phyloP scores from a whole-genome alignment of 2,797 vertebrate species.

The Rhodeus uyekii region DNA sequence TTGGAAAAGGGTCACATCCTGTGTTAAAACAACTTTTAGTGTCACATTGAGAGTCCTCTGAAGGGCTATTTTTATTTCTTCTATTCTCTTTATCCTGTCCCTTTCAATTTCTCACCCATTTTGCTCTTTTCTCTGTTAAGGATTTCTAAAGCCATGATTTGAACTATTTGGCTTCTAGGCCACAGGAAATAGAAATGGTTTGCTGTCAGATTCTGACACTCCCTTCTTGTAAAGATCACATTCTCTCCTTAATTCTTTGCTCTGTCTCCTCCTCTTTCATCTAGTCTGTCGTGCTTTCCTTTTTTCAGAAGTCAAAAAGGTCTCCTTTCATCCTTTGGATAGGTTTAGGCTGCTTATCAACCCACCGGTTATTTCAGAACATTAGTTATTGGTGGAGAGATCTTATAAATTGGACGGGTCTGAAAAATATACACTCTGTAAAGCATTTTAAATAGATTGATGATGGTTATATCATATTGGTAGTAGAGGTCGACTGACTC shows the following conservation, averaged over 20 bases:
- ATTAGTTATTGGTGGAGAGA: background rate
- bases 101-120: slow-evolving; percentile 10
- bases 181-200: slow-evolving; percentile 13
- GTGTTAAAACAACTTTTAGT: slow-evolving; percentile 36
- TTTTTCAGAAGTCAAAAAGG: slow-evolving; percentile 5
- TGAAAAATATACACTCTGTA: background rate
- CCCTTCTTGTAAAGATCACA: background rate
- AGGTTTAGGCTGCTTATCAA: background rate
- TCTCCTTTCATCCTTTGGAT: slow-evolving; percentile 2
- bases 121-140: background rate
- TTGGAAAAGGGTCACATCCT: slow-evolving; percentile 19
- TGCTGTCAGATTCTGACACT: slow-evolving; percentile 26
- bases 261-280: background rate
- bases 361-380: background rate
- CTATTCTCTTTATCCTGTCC: background rate
- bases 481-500: no score
- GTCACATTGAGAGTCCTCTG: slow-evolving; percentile 5
- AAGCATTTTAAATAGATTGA: background rate
- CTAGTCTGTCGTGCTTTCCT: background rate
- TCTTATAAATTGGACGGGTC: background rate
- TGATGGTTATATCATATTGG: slow-evolving; percentile 5
- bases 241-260: slow-evolving; percentile 1
- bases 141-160: background rate
- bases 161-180: slow-evolving; percentile 19
- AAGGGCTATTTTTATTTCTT: slow-evolving; percentile 6